Evolutionary conservation across 2,888 invertebrate genomes (phyloP).

Genomic region (Andrena praecox): DNA sequence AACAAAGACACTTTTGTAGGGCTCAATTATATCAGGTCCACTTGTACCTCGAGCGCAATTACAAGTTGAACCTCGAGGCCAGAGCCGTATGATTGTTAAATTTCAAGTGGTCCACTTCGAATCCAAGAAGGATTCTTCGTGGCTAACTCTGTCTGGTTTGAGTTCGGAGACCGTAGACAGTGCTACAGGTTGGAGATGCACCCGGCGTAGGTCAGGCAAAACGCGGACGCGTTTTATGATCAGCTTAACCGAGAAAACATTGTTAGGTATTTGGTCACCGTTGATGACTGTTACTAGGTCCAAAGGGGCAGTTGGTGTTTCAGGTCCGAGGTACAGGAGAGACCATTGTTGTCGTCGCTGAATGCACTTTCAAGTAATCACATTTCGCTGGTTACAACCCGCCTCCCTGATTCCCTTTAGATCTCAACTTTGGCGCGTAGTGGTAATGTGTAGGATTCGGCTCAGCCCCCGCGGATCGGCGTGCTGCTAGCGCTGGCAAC

Average conservation of each 20-base stretch:
- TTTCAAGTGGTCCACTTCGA: slow-evolving; percentile 47
- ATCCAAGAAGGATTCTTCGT: slow-evolving; percentile 19
- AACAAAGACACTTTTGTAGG: slow-evolving; percentile 44
- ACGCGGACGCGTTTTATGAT: slow-evolving; percentile 10
- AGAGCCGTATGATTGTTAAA: slow-evolving; percentile 48
- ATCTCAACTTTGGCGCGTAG: slow-evolving; percentile 70
- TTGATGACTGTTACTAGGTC: slow-evolving; percentile 9
- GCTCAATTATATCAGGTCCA: slow-evolving; percentile 55
- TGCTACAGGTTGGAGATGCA: slow-evolving; percentile 20
- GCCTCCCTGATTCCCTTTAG: slow-evolving; percentile 21
- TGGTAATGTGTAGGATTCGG: slow-evolving; percentile 74
- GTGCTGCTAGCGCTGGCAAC: slow-evolving; percentile 8
- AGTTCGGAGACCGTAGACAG: slow-evolving; percentile 13
- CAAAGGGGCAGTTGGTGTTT: slow-evolving; percentile 35
- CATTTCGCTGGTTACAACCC: slow-evolving; percentile 75
- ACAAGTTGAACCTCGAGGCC: slow-evolving; percentile 26
- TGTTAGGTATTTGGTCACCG: slow-evolving; percentile 43
- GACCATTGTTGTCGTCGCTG: slow-evolving; percentile 50
- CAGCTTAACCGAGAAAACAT: slow-evolving; percentile 49
- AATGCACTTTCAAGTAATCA: slow-evolving; percentile 78
- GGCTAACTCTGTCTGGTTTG: not conserved
- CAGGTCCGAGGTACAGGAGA: slow-evolving; percentile 8
- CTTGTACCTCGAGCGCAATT: slow-evolving; percentile 43
- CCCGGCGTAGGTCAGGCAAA: not conserved
- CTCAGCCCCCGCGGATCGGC: slow-evolving; percentile 38